Evolutionary conservation across 2,888 invertebrate species (phyloP), one percentile per base, ranked within the genome.

Genomic region (Gastracanthus pulcherrimus): DNA sequence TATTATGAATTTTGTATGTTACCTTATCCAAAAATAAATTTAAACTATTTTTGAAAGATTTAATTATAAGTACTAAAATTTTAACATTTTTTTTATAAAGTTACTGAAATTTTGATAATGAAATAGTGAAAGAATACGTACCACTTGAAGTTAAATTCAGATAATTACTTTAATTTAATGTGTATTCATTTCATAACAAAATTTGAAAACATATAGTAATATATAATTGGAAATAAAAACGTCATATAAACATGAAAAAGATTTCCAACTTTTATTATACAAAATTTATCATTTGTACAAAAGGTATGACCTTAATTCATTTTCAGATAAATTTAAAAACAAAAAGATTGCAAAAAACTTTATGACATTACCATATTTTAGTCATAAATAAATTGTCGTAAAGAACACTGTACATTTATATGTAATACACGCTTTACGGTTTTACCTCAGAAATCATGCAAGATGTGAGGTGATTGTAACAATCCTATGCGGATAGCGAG

Each of bases 271-370:
- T 76, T 81, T 81, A 81, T 81, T 78, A 34, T 75, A 75, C 69
- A 86, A 87, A 83, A 71, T 85, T 76, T 82, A 83, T 86, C 51
- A 81, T 87, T 87, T 88, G 87, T 88, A 89, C 88, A 89, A 88
- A 89, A 84, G 78, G 81, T 87, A 71, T 58, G 7, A 48, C 48
- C 51, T 72, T 75, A 60, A 51, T 70, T 45, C 55, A 31, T 62
- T 45, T 41, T 48, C n/a, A 45, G 38, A 51, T n/a, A 75, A 64
- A 26, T 29, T 66, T 29, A 72, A 62, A 67, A 78, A 23, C n/a
- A n/a, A 23, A 79, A 81, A 76, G 23, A 19, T 48, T 19, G 58
- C n/a, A 45, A 71, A 38, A 79, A 75, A 62, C 41, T 64, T 71
- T 69, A 60, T 36, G 62, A 70, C 58, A 31, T 9, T 79, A 13